These are phyloP conservation scores for Thera britannica DNA, from an alignment of 2,888 invertebrate genomes.

Conservation along the genomic window DNA sequence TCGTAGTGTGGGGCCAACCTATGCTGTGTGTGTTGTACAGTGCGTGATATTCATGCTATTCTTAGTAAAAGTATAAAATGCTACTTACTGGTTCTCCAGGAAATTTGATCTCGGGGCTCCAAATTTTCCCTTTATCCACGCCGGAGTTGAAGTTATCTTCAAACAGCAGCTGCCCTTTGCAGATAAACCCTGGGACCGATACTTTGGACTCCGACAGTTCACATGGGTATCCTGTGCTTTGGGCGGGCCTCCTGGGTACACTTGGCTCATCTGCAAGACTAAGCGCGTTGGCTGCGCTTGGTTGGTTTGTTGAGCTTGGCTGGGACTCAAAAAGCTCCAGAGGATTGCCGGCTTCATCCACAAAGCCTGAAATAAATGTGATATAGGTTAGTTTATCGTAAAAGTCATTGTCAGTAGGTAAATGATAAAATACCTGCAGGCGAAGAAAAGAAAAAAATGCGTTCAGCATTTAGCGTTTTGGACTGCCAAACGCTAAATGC, in stretches of 20 bases:
- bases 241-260: constrained; percentile 13
- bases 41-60: not conserved
- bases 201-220: constrained; percentile 65
- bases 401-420: too few relatives aligned
- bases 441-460: too few relatives aligned
- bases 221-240: constrained; percentile 59
- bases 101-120: constrained; percentile 85
- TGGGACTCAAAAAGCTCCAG: not conserved
- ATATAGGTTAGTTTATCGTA: not conserved
- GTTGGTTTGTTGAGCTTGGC: not conserved
- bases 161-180: constrained; percentile 86
- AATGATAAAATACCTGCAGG: too few relatives aligned
- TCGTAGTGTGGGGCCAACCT: too few relatives aligned
- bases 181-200: constrained; percentile 70
- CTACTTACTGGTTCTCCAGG: constrained; percentile 85
- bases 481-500: too few relatives aligned
- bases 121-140: constrained; percentile 75
- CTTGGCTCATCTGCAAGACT: not conserved
- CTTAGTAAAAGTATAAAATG: not conserved
- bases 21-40: too few relatives aligned
- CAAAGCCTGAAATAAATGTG: constrained; percentile 53
- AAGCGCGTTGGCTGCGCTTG: not conserved
- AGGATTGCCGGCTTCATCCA: constrained; percentile 64
- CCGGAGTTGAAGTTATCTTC: constrained; percentile 84
- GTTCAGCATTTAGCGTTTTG: too few relatives aligned